Percentiles rank a stretch among this genome's conserved stretches.
phyloP scores from a whole-genome alignment of 2,113 vertebrate genomes.

The Forbesichthys papilliferus region DNA sequence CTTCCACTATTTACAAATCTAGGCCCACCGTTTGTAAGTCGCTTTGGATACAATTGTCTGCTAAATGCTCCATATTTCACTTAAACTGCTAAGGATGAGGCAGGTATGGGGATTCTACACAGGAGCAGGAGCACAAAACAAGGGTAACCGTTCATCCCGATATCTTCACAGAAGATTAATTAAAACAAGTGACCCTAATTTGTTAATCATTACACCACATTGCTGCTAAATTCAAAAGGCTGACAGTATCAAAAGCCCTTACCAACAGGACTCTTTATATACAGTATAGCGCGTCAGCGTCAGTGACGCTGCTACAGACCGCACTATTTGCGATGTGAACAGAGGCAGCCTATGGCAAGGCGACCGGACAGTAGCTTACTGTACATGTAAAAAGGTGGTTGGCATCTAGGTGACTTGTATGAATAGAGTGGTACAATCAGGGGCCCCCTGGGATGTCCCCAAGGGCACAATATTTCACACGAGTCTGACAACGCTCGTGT shows the following conservation, averaged over 20 bases:
- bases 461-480: slow-evolving; percentile 18
- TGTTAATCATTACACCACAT: background rate
- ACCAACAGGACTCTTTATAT: slow-evolving; percentile 39
- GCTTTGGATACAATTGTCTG: too few relatives aligned
- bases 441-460: slow-evolving; percentile 16
- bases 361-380: background rate
- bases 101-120: background rate
- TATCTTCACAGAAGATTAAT: background rate
- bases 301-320: slow-evolving; percentile 32
- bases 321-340: slow-evolving; percentile 21
- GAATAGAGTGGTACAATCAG: slow-evolving; percentile 25
- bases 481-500: slow-evolving; percentile 26
- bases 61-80: too few relatives aligned
- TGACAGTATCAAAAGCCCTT: background rate
- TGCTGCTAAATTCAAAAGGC: background rate
- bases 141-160: too few relatives aligned
- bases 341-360: background rate
- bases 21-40: too few relatives aligned
- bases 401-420: slow-evolving; percentile 20
- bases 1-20: too few relatives aligned
- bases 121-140: too few relatives aligned
- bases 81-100: background rate
- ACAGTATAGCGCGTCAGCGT: slow-evolving; percentile 46
- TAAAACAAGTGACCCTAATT: background rate
- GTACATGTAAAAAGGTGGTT: slow-evolving; percentile 23